A percentile compares a stretch with the other conserved stretches of the same genome.
phyloP scores from a whole-genome alignment of 1,140 invertebrate species.

The Atopsyche davidsoni region DNA sequence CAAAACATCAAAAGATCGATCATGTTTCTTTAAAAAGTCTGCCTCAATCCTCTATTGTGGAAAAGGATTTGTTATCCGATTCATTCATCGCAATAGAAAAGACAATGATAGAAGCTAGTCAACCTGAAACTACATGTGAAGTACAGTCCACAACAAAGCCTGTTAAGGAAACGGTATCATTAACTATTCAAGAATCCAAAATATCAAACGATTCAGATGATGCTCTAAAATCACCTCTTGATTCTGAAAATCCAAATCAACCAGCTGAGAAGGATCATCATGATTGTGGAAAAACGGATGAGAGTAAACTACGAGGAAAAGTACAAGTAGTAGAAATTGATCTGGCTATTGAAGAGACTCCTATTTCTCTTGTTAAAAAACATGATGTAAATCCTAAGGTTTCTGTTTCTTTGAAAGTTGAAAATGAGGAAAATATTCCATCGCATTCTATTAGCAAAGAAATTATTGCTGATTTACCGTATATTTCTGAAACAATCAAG shows the following conservation, averaged over 20 bases:
- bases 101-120: too few species aligned
- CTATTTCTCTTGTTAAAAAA: slow-evolving; percentile 17
- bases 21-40: too few species aligned
- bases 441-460: slow-evolving; percentile 22
- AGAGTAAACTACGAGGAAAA: slow-evolving; percentile 17
- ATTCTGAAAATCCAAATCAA: slow-evolving; percentile 1
- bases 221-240: neutral
- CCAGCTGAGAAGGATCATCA: slow-evolving; percentile 4
- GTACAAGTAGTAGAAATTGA: slow-evolving; percentile 34
- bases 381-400: slow-evolving; percentile 29
- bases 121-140: too few species aligned
- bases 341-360: slow-evolving; percentile 37
- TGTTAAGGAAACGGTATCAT: neutral
- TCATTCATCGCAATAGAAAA: too few species aligned
- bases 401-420: slow-evolving; percentile 31
- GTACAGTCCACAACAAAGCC: neutral
- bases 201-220: neutral
- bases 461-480: slow-evolving; percentile 23
- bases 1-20: too few species aligned
- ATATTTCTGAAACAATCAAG: slow-evolving; percentile 23
- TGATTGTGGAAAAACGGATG: too few species aligned
- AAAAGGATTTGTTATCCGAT: too few species aligned
- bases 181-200: neutral
- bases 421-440: slow-evolving; percentile 22
- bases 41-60: too few species aligned